phyloP scores from a whole-genome alignment of 2,888 invertebrate species.

The Hemithea aestivaria region DNA sequence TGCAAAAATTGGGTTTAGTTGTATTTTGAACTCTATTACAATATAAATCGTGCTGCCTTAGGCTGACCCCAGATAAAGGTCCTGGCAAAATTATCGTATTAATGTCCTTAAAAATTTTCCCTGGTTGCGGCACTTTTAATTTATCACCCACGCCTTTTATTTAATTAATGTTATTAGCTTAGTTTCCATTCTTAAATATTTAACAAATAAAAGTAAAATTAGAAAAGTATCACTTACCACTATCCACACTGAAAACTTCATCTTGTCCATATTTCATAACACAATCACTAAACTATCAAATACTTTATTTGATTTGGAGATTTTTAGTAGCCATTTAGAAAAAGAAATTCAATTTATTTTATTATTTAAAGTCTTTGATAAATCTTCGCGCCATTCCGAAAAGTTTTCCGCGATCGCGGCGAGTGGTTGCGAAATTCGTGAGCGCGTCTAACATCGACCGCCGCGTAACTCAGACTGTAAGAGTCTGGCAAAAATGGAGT shows the following conservation, averaged over 20 bases:
- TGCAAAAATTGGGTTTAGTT: no score
- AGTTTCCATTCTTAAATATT: no score
- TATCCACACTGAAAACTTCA: constrained; percentile 47
- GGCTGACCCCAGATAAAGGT: no score
- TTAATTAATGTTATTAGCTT: no score
- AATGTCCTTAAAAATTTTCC: no score
- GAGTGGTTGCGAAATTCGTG: constrained; percentile 17
- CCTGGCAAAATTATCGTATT: no score
- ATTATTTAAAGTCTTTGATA: constrained; percentile 16
- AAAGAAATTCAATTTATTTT: constrained; percentile 2
- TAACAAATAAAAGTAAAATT: no score
- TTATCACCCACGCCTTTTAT: no score
- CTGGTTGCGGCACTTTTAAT: no score
- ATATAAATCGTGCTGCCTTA: no score
- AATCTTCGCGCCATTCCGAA: constrained; percentile 61
- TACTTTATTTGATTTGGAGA: constrained; percentile 4
- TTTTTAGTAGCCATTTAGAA: constrained; percentile 15
- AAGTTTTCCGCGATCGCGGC: constrained; percentile 59
- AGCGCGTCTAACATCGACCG: constrained; percentile 42
- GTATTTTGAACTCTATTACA: no score
- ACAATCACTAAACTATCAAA: constrained; percentile 26
- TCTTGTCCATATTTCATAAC: constrained; percentile 35
- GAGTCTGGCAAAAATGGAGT: constrained; percentile 18
- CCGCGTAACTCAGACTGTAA: constrained; percentile 48
- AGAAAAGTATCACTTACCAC: no score